phyloP scores from a whole-genome alignment of 2,113 vertebrate genomes.

The Salvelinus alpinus region DNA sequence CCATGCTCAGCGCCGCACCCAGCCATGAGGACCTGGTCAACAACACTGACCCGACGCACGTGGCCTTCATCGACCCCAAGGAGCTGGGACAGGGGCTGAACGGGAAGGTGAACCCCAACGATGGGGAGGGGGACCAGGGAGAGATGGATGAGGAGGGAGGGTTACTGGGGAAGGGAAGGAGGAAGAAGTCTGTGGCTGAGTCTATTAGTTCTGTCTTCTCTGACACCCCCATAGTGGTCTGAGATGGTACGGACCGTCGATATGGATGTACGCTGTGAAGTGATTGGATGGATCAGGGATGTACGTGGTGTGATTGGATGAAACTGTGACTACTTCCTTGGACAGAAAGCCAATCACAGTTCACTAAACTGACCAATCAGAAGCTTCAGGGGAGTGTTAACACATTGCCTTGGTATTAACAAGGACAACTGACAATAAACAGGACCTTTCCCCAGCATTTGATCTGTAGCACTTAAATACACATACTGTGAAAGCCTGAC shows the following conservation, averaged over 20 bases:
- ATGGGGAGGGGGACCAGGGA: slow-evolving; percentile 60
- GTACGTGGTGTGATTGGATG: slow-evolving; percentile 39
- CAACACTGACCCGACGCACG: slow-evolving; percentile 76
- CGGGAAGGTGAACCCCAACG: slow-evolving; percentile 83
- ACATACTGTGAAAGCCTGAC: slow-evolving; percentile 79
- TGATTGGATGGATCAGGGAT: slow-evolving; percentile 35
- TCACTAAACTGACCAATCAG: slow-evolving; percentile 27
- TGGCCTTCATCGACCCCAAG: slow-evolving; percentile 82
- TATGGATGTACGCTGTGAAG: slow-evolving; percentile 8
- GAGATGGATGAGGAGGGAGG: slow-evolving; percentile 64
- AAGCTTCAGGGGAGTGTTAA: slow-evolving; percentile 25
- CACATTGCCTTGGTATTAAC: slow-evolving; percentile 45
- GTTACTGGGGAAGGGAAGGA: slow-evolving; percentile 76
- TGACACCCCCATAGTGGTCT: slow-evolving; percentile 96
- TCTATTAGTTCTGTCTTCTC: slow-evolving; percentile 97
- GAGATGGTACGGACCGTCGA: slow-evolving; percentile 41
- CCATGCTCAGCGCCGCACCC: slow-evolving; percentile 91
- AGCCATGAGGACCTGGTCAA: slow-evolving; percentile 79
- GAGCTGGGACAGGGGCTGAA: slow-evolving; percentile 82
- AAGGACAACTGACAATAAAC: slow-evolving; percentile 45
- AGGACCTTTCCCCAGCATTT: slow-evolving; percentile 78
- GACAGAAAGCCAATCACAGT: slow-evolving; percentile 28
- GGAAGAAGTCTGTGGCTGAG: slow-evolving; percentile 93
- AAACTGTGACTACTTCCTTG: slow-evolving; percentile 47
- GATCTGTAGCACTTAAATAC: slow-evolving; percentile 81